These are phyloP conservation scores for Steinernema scapterisci DNA, from an alignment of 2,888 invertebrate species.

Conservation along the genomic window DNA sequence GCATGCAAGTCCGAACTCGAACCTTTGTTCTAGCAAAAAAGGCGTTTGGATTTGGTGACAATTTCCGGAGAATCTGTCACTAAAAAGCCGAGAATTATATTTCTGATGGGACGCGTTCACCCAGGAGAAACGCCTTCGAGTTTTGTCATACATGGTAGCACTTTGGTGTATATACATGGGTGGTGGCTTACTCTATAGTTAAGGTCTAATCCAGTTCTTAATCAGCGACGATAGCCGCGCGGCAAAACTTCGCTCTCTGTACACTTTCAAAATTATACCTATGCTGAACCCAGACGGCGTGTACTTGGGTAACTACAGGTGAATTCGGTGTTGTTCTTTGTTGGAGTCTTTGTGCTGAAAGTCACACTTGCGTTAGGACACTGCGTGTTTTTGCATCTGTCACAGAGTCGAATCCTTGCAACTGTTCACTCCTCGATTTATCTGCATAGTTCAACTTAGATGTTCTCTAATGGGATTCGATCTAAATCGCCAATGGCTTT, in stretches of 20 bases:
- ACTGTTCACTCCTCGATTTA: no score
- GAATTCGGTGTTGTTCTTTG: no score
- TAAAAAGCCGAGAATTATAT: constrained; percentile 78
- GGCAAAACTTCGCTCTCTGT: constrained; percentile 76
- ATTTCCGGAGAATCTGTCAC: constrained; percentile 71
- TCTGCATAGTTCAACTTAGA: no score
- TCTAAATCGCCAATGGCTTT: constrained; percentile 88
- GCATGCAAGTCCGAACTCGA: not conserved
- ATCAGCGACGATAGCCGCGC: constrained; percentile 83
- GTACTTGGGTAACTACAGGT: constrained; percentile 56
- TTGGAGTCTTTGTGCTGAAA: no score
- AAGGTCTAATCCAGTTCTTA: constrained; percentile 78
- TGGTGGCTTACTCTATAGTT: not conserved
- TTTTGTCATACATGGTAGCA: constrained; percentile 84
- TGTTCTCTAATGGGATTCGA: constrained; percentile 88
- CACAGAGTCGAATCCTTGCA: no score
- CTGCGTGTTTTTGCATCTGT: not conserved
- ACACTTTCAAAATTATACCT: constrained; percentile 85
- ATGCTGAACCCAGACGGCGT: constrained; percentile 98
- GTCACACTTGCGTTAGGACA: no score
- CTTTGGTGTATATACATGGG: not conserved
- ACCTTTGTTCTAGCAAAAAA: constrained; percentile 79
- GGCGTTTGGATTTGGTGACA: constrained; percentile 85
- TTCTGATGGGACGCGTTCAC: constrained; percentile 85
- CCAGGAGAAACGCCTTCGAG: constrained; percentile 93